Evolutionary conservation across 2,113 vertebrate species (phyloP).

Genomic region (Ictalurus punctatus): DNA sequence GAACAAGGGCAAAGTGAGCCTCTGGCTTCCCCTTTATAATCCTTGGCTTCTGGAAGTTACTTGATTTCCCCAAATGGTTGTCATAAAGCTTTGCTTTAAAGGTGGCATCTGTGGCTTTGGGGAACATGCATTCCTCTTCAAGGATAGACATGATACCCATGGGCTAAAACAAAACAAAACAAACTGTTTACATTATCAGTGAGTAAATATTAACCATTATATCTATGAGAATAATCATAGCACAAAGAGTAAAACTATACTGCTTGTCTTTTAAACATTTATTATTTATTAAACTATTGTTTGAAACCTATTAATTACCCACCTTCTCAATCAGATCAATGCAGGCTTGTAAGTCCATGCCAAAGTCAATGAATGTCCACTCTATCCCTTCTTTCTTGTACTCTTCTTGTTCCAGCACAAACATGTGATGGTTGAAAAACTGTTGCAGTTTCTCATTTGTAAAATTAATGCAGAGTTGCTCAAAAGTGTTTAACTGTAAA

Average conservation of each 20-base stretch:
- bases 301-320: neutral
- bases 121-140: conserved; percentile 67
- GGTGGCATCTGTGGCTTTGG: conserved; percentile 58
- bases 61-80: conserved; percentile 63
- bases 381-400: conserved; percentile 81
- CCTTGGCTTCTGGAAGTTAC: conserved; percentile 72
- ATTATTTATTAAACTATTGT: neutral
- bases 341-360: conserved; percentile 75
- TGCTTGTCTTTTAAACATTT: neutral
- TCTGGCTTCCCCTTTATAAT: conserved; percentile 71
- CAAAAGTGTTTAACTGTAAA: conserved; percentile 62
- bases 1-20: conserved; percentile 71
- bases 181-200: neutral
- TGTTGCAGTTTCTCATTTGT: conserved; percentile 77
- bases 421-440: conserved; percentile 78
- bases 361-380: conserved; percentile 72
- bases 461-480: conserved; percentile 69
- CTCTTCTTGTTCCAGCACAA: conserved; percentile 76
- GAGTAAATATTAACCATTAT: neutral
- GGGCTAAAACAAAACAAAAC: conserved; percentile 46
- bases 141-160: conserved; percentile 69
- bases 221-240: neutral
- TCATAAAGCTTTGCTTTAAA: conserved; percentile 66
- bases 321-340: conserved; percentile 78
- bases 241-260: neutral